Percentiles rank a stretch among this genome's conserved stretches.
Conservation (phyloP, 2,113 vertebrate species). For the Motacilla alba region DNA sequence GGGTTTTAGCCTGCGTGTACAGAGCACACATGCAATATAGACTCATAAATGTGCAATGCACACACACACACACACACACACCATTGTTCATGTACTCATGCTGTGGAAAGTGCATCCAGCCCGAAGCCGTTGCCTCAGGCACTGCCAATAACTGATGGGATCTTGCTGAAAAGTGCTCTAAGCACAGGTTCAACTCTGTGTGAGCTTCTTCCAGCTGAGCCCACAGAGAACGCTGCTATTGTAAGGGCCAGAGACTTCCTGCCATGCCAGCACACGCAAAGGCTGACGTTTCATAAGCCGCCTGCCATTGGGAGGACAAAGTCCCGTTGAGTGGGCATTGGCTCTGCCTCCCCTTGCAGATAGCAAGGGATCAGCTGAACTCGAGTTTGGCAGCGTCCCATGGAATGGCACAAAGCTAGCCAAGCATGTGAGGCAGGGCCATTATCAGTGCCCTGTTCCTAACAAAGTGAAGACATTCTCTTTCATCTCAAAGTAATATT, state of each 20-base stretch:
- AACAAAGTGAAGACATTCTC: slow-evolving; percentile 33
- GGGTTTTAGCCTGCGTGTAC: neutral
- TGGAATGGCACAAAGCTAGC: slow-evolving; percentile 28
- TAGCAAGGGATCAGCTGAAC: slow-evolving; percentile 41
- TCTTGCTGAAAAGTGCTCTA: neutral
- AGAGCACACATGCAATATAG: neutral
- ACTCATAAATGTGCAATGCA: accelerated
- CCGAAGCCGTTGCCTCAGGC: accelerated
- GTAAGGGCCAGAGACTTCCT: neutral
- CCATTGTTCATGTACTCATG: accelerated
- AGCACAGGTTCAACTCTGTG: neutral
- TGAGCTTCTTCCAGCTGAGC: neutral
- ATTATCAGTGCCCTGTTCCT: neutral
- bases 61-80: neutral
- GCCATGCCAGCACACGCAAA: neutral
- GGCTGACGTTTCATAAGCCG: neutral
- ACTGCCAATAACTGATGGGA: neutral
- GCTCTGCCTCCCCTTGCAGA: slow-evolving; percentile 38
- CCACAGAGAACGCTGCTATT: neutral
- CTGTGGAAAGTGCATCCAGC: neutral
- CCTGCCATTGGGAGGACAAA: slow-evolving; percentile 30
- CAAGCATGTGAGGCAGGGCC: slow-evolving; percentile 23
- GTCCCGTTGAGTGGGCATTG: slow-evolving; percentile 35
- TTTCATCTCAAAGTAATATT: slow-evolving; percentile 43
- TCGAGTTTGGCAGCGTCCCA: slow-evolving; percentile 47